Percentiles rank a stretch among this genome's conserved stretches.
phyloP scores from a whole-genome alignment of 2,797 vertebrate genomes.

The Eupleurogrammus muticus region DNA sequence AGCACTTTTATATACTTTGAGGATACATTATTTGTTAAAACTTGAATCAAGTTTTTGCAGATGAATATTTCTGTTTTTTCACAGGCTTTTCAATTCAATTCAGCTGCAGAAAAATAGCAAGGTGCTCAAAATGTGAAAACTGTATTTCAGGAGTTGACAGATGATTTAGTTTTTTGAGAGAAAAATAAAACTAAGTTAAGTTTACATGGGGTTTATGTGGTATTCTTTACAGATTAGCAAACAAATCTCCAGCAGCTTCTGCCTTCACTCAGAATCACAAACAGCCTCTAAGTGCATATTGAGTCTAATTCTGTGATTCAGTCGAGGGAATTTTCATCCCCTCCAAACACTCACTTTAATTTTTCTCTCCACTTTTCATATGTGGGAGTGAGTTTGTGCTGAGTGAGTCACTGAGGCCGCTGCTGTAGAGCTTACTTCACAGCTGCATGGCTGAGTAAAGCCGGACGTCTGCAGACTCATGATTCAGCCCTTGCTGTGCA shows the following conservation, averaged over 20 bases:
- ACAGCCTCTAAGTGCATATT: neutral
- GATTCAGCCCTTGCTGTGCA: too few species aligned
- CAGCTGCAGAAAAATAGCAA: neutral
- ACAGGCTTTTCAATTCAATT: neutral
- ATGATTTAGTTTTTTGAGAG: too few species aligned
- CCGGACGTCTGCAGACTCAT: too few species aligned
- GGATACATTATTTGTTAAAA: neutral
- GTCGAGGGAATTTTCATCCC: neutral
- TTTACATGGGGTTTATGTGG: too few species aligned
- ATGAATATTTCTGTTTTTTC: neutral
- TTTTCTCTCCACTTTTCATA: neutral
- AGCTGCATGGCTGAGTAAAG: too few species aligned
- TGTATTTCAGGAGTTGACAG: too few species aligned
- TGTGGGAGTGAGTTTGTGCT: neutral
- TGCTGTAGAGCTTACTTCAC: constrained; percentile 22
- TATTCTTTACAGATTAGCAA: too few species aligned
- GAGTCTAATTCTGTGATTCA: neutral
- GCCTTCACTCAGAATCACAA: neutral
- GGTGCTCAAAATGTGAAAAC: neutral
- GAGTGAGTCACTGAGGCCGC: constrained; percentile 5
- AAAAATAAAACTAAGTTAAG: neutral
- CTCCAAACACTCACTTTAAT: constrained; percentile 23
- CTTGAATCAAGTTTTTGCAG: neutral
- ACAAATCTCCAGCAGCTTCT: too few species aligned
- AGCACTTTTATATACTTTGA: neutral